These are phyloP conservation scores for Microchirus variegatus DNA, from an alignment of 2,797 vertebrate species.

Conservation along the genomic window DNA sequence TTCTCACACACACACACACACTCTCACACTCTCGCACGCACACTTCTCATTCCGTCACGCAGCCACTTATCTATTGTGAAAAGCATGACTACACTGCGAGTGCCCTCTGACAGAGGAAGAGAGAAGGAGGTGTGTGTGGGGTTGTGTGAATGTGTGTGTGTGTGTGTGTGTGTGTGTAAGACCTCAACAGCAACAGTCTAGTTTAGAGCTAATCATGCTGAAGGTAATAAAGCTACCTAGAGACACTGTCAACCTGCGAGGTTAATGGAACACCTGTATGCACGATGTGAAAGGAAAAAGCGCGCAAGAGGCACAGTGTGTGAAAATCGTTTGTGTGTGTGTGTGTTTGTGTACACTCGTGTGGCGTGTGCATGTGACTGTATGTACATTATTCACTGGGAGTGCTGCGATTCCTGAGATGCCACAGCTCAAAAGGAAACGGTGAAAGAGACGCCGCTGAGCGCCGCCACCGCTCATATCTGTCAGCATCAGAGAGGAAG, in stretches of 20 bases:
- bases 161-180: slow-evolving; percentile 11
- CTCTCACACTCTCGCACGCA: no score
- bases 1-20: slow-evolving; percentile 4
- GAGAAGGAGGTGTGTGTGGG: slow-evolving; percentile 3
- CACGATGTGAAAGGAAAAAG: slow-evolving; percentile 3
- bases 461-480: slow-evolving; percentile 45
- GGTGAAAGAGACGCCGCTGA: slow-evolving; percentile 40
- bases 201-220: slow-evolving; percentile 62
- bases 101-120: slow-evolving; percentile 59
- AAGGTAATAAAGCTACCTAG: slow-evolving; percentile 60
- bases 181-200: slow-evolving; percentile 41
- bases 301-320: not conserved
- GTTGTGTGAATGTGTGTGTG: slow-evolving; percentile 9
- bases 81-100: slow-evolving; percentile 67
- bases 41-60: slow-evolving; percentile 48
- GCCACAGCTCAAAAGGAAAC: slow-evolving; percentile 42
- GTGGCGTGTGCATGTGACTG: slow-evolving; percentile 18
- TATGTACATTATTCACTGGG: slow-evolving; percentile 49
- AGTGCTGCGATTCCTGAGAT: slow-evolving; percentile 39
- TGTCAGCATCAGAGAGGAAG: slow-evolving; percentile 53
- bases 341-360: not conserved
- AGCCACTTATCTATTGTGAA: slow-evolving; percentile 73
- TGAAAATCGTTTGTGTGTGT: no score
- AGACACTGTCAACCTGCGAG: slow-evolving; percentile 55
- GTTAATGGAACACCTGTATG: slow-evolving; percentile 72